Conservation (phyloP, 2,888 invertebrate species). For the Prosopocoilus inquinatus region DNA sequence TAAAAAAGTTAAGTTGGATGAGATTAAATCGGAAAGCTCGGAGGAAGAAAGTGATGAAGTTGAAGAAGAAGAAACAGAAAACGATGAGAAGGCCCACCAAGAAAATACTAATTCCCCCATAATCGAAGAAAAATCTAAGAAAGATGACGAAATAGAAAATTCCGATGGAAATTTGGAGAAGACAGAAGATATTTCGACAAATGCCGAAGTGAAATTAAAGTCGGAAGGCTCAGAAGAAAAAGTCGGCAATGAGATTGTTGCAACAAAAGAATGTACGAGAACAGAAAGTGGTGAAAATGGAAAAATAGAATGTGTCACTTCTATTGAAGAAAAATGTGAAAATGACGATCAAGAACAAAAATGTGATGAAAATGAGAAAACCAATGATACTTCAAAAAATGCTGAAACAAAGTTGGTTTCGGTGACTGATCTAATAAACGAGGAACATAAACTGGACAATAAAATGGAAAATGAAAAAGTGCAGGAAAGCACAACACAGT, state of each 20-base stretch:
- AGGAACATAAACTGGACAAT: neutral
- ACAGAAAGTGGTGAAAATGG: neutral
- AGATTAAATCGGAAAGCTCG: constrained; percentile 37
- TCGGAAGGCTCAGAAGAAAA: neutral
- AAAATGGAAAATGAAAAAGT: neutral
- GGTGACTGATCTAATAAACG: neutral
- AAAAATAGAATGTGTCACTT: neutral
- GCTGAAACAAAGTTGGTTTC: neutral
- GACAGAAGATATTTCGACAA: neutral
- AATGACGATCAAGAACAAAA: neutral
- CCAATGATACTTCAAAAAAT: neutral
- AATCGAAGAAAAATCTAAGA: constrained; percentile 5
- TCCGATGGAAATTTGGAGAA: neutral
- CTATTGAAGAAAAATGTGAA: constrained; percentile 7
- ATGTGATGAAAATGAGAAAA: neutral
- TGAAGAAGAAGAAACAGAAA: constrained; percentile 5
- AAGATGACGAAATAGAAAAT: neutral
- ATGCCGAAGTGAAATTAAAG: neutral
- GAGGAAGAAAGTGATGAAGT: constrained; percentile 21
- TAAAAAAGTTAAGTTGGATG: constrained; percentile 44
- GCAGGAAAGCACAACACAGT: neutral
- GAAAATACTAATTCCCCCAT: neutral
- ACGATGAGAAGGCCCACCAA: neutral
- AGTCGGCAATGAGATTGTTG: neutral
- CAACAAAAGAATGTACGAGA: neutral